Evolutionary conservation across 2,113 vertebrate genomes (phyloP), one percentile per base, ranked within the genome.

Genomic region (Poeciliopsis occidentalis): DNA sequence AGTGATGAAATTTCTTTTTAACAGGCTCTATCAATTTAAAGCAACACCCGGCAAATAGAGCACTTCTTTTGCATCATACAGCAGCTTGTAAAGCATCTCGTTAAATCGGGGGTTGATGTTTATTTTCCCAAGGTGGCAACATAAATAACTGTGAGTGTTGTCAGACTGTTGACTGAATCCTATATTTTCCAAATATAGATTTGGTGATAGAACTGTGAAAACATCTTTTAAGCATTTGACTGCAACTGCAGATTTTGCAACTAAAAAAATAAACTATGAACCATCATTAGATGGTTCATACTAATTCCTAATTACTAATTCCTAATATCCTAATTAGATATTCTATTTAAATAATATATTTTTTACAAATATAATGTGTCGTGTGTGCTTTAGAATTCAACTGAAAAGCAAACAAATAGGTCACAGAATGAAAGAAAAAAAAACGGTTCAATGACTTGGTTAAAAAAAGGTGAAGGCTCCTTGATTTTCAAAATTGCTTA

Each of bases 31-130:
- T 47, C 5, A 47, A 47, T 47, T 41, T 41, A 41, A 19, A 47
- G 5, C 13, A 47, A 47, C 4, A 47, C 4, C 15, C 4, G 19
- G 17, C 15, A 47, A 19, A 47, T 41, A 44, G n/a, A 63, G 24
- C 13, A 37, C 12, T 17, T 54, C 12, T 64, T 31, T 88, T 78
- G 76, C 76, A 78, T 63, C 27, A 65, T 60, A 71, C 64, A 67
- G 44, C 41, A 72, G 44, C 29, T 69, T 65, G 71, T 64, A 73
- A 80, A 68, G 60, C 68, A 71, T 76, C 67, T 44, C 34, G 64
- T 44, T 15, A 31, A 32, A 57, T 72, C 22, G 8, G 51, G 19
- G 47, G 47, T 6, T 54, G 47, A 22, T 47, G 51, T 57, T 57
- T 57, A 57, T 57, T 57, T 57, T 57, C 2, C 24, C 6, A 57